These are phyloP conservation scores for Poecilia picta DNA, from an alignment of 2,797 vertebrate species.

Conservation along the genomic window DNA sequence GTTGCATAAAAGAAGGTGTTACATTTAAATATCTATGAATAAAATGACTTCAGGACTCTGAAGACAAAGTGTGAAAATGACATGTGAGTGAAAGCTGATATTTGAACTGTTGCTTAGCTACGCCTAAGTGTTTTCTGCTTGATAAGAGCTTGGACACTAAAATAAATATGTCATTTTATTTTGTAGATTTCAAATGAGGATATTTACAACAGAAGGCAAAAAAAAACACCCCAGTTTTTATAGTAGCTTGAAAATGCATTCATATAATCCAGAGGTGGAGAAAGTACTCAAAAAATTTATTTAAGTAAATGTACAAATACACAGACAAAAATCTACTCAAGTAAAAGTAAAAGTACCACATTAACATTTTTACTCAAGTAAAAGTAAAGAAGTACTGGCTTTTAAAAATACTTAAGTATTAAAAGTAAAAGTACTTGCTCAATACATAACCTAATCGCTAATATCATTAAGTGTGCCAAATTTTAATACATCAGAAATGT, in stretches of 20 bases:
- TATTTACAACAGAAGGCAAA: constrained; percentile 10
- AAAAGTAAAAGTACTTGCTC: no score
- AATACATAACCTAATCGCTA: no score
- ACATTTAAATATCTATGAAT: constrained; percentile 3
- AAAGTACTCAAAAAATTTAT: no score
- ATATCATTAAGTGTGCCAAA: no score
- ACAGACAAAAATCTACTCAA: no score
- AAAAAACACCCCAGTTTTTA: not conserved
- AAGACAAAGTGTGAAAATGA: not conserved
- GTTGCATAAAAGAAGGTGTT: not conserved
- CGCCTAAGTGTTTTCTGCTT: not conserved
- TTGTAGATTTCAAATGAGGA: not conserved
- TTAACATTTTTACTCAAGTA: no score
- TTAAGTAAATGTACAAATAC: no score
- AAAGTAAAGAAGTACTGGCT: no score
- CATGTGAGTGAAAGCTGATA: not conserved
- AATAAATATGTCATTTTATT: not conserved
- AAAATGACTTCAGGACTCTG: not conserved
- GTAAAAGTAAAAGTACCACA: no score
- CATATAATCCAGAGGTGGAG: no score
- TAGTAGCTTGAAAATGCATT: not conserved
- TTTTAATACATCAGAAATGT: no score
- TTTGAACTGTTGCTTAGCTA: not conserved
- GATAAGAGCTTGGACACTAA: not conserved
- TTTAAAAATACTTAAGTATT: no score